phyloP scores from a whole-genome alignment of 1,140 invertebrate genomes.

The Habropoda laboriosa region DNA sequence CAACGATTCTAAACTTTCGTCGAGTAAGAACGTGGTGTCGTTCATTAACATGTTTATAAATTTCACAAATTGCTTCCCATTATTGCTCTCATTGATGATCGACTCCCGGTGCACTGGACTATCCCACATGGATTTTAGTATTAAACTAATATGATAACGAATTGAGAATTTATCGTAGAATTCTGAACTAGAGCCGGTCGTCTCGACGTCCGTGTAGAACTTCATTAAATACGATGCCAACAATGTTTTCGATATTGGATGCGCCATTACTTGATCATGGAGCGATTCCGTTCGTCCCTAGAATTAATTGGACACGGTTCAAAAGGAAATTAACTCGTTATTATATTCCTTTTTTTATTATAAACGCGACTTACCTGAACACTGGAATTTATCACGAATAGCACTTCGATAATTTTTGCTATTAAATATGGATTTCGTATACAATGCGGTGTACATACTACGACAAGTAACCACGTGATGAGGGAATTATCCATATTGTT shows the following conservation, averaged over 20 bases:
- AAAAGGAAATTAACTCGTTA: not conserved
- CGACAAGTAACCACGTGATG: conserved; percentile 93
- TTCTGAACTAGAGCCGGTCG: conserved; percentile 97
- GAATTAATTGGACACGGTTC: conserved; percentile 3
- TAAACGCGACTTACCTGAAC: conserved; percentile 84
- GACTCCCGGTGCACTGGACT: conserved; percentile 86
- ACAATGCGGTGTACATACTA: conserved; percentile 94
- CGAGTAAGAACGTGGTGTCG: conserved; percentile 98
- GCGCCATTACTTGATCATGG: conserved; percentile 89
- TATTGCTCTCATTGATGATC: conserved; percentile 91
- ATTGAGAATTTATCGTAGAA: conserved; percentile 99
- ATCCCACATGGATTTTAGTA: conserved; percentile 95
- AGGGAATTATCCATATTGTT: conserved; percentile 91
- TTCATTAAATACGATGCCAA: conserved; percentile 96
- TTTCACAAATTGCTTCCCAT: conserved; percentile 96
- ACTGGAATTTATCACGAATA: conserved; percentile 95
- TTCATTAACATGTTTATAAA: conserved; percentile 99
- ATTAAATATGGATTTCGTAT: conserved; percentile 98
- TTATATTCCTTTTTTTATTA: not conserved
- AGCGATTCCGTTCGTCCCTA: conserved; percentile 84
- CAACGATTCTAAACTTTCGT: conserved; percentile 96
- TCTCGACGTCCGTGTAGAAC: conserved; percentile 99
- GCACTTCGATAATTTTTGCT: conserved; percentile 96
- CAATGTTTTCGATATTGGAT: conserved; percentile 91
- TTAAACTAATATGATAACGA: conserved; percentile 97